These are phyloP conservation scores for Sturnus vulgaris DNA, from an alignment of 2,113 vertebrate genomes.

Conservation along the genomic window DNA sequence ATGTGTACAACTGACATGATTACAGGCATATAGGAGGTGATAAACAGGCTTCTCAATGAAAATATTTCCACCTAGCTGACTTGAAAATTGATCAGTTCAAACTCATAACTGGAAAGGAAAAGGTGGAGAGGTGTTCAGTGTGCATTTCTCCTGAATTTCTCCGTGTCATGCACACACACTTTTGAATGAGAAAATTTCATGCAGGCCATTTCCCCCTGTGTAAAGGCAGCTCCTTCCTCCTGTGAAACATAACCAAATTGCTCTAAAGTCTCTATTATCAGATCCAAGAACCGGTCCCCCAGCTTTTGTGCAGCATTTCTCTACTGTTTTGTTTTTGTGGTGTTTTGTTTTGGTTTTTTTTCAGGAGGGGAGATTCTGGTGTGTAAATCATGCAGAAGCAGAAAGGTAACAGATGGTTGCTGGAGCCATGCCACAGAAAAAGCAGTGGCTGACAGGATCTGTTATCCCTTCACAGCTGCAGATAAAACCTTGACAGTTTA, in stretches of 20 bases:
- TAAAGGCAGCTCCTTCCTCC: neutral
- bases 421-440: neutral
- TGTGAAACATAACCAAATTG: neutral
- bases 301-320: neutral
- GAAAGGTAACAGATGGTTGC: neutral
- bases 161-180: fast-evolving
- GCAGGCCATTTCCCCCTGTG: neutral
- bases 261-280: neutral
- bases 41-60: neutral
- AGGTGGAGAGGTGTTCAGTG: neutral
- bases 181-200: neutral
- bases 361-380: neutral
- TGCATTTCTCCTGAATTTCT: neutral
- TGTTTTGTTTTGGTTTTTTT: no score
- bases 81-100: neutral
- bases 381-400: neutral
- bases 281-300: neutral
- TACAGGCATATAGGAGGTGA: neutral
- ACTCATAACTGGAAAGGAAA: neutral
- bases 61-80: neutral
- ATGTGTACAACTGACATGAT: neutral
- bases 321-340: neutral
- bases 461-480: neutral
- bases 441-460: neutral
- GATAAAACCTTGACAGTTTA: slow-evolving; percentile 5